phyloP scores from a whole-genome alignment of 2,797 vertebrate genomes.

The Arremon aurantiirostris region DNA sequence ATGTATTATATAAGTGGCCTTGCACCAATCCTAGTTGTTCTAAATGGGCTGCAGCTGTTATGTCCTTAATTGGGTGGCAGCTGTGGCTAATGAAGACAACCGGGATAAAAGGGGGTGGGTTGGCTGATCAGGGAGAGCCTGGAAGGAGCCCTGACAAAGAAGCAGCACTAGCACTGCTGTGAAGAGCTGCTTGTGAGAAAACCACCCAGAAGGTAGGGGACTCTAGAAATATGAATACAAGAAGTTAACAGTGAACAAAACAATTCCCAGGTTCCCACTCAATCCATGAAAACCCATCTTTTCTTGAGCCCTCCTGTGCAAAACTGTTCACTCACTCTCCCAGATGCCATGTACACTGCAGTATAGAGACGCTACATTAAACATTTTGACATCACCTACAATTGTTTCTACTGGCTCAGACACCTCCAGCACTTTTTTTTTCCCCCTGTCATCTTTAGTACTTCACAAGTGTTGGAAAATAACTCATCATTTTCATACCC shows the following conservation, averaged over 20 bases:
- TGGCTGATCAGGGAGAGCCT: no score
- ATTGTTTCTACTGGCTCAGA: neutral
- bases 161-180: no score
- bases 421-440: neutral
- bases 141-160: no score
- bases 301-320: neutral
- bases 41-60: no score
- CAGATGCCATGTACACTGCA: neutral
- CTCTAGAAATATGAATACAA: no score
- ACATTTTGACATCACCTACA: constrained; percentile 19
- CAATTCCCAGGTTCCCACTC: neutral
- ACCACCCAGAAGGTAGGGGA: no score
- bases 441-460: neutral
- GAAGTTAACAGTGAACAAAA: neutral
- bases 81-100: no score
- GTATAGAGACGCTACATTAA: neutral
- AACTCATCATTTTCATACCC: neutral
- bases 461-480: constrained; percentile 23
- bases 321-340: neutral
- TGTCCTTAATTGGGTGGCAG: no score
- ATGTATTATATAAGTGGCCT: no score
- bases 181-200: no score
- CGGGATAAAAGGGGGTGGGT: no score
- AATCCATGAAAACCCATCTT: neutral
- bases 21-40: no score